Base-by-base conservation (phyloP, 2,888 invertebrate genomes). In the Teleiodes luculella region DNA sequence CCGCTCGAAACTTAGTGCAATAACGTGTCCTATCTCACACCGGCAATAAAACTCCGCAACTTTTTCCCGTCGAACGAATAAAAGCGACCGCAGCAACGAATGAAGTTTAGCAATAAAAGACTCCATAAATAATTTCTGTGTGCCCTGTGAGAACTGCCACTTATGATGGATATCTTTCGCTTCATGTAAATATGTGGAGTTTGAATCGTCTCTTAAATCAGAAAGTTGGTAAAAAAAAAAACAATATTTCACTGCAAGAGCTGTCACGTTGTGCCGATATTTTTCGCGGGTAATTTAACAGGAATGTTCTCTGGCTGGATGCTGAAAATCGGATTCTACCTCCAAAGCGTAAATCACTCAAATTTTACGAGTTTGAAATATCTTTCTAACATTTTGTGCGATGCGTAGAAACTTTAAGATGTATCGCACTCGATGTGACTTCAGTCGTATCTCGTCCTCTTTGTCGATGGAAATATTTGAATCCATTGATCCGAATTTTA, bases 101-200 rank as follows among this genome's bases (percentile, higher is more conserved):
- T 87, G 86, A 88, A 89, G 86, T 89, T 89, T 78, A 76, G 84
- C 86, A 83, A 89, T 89, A 89, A 89, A 89, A 81, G 76, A 82
- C 76, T 71, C 78, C 81, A 87, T 88, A 88, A 89, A 89, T 88
- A 86, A 86, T 86, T 36, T 85, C 78, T 76, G 78, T 76, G 78
- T 79, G 78, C 74, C 80, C 79, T 78, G 73, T 74, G 83, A 75
- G 80, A 80, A 78, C 69, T 78, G 76, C 80, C 79, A 81, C 81
- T 85, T 80, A 80, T 72, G 75, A 66, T 61, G 58, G 59, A 57
- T 66, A 70, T 71, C 71, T 65, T 66, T 68, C 69, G 60, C 65
- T 66, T 58, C 73, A 74, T 71, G 72, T 72, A 77, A 76, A 78
- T 78, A 80, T 72, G 70, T 72, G 67, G 64, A 67, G 63, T 63